Evolutionary conservation across 2,888 invertebrate genomes (phyloP), one percentile per base, ranked within the genome.

Genomic region (Panopea generosa): DNA sequence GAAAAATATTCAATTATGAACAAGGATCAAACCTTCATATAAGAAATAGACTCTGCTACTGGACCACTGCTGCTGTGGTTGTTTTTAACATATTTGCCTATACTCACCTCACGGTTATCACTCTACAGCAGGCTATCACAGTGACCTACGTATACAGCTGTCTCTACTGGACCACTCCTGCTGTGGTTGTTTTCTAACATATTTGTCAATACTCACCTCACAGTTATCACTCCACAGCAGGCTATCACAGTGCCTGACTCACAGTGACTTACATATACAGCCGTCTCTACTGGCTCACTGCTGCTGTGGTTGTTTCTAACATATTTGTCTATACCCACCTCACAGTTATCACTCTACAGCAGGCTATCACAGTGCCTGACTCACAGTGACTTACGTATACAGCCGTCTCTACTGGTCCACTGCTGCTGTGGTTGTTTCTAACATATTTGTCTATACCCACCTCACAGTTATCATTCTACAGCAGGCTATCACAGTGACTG

Each of bases 151-250:
- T 92, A 90, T 2, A 93, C 86, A 2, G 90, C 87, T 1, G 91
- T 90, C 70, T 91, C 91, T 16, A 93, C 92, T 2, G 93, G 91
- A n/a, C n/a, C n/a, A n/a, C n/a, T n/a, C n/a, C n/a, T n/a, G n/a
- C n/a, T n/a, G n/a, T n/a, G n/a, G n/a, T n/a, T n/a, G n/a, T n/a
- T n/a, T n/a, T n/a, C n/a, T n/a, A n/a, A n/a, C n/a, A n/a, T n/a
- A n/a, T n/a, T n/a, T n/a, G n/a, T n/a, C n/a, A n/a, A n/a, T n/a
- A n/a, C n/a, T 55, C 53, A 89, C 90, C 88, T 89, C 69, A 89
- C 83, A 77, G 88, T 90, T 20, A 93, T 84, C 57, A 90, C 87
- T n/a, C 93, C 77, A 69, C 91, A 89, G 2, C 89, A 87, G 24
- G 90, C 90, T 14, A 93, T 90, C 47, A 93, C 82, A n/a, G n/a